Evolutionary conservation across 2,113 vertebrate species (phyloP).

Genomic region (Clarias batrachus): DNA sequence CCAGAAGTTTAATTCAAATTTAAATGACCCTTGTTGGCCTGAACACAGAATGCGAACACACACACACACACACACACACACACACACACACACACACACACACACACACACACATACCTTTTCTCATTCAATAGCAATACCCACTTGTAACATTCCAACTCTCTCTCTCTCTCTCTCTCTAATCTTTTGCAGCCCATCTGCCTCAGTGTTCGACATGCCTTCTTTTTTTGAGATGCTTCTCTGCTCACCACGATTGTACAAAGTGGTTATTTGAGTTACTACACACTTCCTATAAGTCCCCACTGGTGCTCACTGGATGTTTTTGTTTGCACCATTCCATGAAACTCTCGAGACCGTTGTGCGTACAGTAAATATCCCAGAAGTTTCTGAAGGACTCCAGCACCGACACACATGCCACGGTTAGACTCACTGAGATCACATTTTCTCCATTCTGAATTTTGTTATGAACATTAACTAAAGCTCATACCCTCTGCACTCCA

Average conservation of each 20-base stretch:
- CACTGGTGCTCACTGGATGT: not conserved
- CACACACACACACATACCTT: constrained; percentile 5
- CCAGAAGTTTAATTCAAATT: constrained; percentile 51
- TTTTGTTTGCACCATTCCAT: not conserved
- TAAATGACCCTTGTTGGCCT: constrained; percentile 47
- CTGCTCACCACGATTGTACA: not conserved
- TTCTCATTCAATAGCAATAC: constrained; percentile 37
- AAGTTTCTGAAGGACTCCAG: not conserved
- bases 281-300: not conserved
- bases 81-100: not conserved
- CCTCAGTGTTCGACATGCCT: not conserved
- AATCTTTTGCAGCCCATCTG: not conserved
- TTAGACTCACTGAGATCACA: not conserved
- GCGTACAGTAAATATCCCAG: not conserved
- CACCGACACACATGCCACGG: not conserved
- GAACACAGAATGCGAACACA: constrained; percentile 32
- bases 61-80: not conserved
- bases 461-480: not conserved
- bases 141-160: constrained; percentile 35
- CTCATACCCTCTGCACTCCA: not conserved
- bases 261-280: no score
- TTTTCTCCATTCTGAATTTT: not conserved
- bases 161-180: constrained; percentile 46
- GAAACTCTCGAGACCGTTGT: not conserved
- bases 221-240: not conserved